Percentiles rank a stretch among this genome's conserved stretches.
Conservation (phyloP, 2,797 vertebrate species). For the Falco biarmicus region DNA sequence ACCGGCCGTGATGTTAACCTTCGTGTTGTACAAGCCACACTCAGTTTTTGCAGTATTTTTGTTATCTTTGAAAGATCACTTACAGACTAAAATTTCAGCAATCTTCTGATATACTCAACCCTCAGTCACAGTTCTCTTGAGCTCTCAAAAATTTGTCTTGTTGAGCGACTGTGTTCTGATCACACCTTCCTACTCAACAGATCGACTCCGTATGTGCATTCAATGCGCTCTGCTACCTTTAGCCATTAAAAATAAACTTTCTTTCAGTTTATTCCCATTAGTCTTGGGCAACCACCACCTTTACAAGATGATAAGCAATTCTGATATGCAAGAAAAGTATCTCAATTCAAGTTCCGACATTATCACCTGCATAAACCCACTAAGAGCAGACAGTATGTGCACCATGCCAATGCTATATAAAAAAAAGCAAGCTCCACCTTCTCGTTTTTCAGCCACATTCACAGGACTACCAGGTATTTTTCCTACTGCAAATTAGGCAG, state of each 20-base stretch:
- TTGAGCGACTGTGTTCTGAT: slow-evolving; percentile 53
- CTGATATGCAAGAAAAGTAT: not conserved
- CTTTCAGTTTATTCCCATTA: slow-evolving; percentile 29
- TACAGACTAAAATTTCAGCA: not conserved
- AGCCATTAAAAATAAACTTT: slow-evolving; percentile 48
- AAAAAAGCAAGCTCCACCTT: not conserved
- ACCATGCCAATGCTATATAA: not conserved
- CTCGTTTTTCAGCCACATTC: not conserved
- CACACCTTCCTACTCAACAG: slow-evolving; percentile 70
- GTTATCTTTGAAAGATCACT: not conserved
- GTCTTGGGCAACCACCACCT: not conserved
- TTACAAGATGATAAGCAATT: not conserved
- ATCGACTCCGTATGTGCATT: slow-evolving; percentile 57
- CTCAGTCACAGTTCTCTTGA: not conserved
- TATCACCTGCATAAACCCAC: not conserved
- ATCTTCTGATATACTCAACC: slow-evolving; percentile 50
- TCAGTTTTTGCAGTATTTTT: not conserved
- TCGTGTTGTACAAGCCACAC: not conserved
- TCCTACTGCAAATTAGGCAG: not conserved
- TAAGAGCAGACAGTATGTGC: not conserved
- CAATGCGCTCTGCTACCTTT: slow-evolving; percentile 25
- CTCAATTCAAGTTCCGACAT: not conserved
- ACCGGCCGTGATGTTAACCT: not conserved
- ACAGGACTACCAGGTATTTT: not conserved
- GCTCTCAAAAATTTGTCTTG: slow-evolving; percentile 27